Evolutionary conservation across 2,888 invertebrate species (phyloP).

Genomic region (Apotomis capreana): DNA sequence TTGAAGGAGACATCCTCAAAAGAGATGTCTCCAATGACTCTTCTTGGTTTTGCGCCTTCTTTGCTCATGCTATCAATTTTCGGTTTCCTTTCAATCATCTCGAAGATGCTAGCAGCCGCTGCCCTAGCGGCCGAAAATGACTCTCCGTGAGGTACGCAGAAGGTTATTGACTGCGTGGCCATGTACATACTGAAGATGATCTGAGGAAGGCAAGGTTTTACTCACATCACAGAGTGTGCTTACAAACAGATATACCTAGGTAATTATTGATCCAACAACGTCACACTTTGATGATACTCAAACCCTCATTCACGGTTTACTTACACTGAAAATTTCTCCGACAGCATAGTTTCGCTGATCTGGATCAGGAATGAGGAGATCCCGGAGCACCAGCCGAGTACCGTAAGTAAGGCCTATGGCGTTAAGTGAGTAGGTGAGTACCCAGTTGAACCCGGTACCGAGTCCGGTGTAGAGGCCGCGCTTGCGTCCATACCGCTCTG

Average conservation of each 20-base stretch:
- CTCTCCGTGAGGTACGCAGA: slow-evolving; percentile 89
- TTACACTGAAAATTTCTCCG: slow-evolving; percentile 87
- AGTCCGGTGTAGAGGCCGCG: slow-evolving; percentile 87
- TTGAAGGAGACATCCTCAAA: slow-evolving; percentile 88
- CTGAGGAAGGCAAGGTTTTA: slow-evolving; percentile 48
- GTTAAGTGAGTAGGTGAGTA: slow-evolving; percentile 88
- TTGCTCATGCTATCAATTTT: slow-evolving; percentile 86
- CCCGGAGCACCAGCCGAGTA: slow-evolving; percentile 85
- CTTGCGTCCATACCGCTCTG: slow-evolving; percentile 85
- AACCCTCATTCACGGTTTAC: slow-evolving; percentile 45
- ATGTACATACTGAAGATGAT: slow-evolving; percentile 89
- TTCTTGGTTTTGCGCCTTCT: slow-evolving; percentile 83
- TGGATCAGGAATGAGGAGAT: slow-evolving; percentile 77
- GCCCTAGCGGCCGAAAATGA: slow-evolving; percentile 88
- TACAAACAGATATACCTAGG: slow-evolving; percentile 4
- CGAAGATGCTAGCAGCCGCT: slow-evolving; percentile 88
- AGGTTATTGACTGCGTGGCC: slow-evolving; percentile 90
- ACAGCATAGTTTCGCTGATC: slow-evolving; percentile 86
- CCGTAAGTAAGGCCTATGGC: slow-evolving; percentile 91
- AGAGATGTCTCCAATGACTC: slow-evolving; percentile 86
- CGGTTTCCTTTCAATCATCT: slow-evolving; percentile 88
- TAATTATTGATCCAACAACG: too few species aligned
- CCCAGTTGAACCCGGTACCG: slow-evolving; percentile 89
- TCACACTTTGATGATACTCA: too few species aligned
- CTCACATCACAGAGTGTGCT: too few species aligned